These are phyloP conservation scores for Chorisops tibialis DNA, from an alignment of 2,888 invertebrate species.

Conservation along the genomic window DNA sequence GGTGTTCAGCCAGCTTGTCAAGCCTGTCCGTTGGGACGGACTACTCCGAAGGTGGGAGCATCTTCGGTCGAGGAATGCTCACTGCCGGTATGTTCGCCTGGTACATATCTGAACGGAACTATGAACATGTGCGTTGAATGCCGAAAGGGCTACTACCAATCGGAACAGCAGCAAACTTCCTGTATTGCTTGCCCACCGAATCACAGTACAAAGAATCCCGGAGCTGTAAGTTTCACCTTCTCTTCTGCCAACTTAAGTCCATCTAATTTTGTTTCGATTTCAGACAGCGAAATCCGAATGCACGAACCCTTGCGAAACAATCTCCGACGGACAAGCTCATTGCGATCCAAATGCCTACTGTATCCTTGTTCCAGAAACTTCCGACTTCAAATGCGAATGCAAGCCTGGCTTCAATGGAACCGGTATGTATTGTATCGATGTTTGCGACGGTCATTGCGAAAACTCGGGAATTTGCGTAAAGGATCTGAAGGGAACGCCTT, in stretches of 20 bases:
- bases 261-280: conserved; percentile 16
- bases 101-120: conserved; percentile 81
- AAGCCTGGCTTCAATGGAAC: conserved; percentile 91
- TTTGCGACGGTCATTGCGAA: conserved; percentile 81
- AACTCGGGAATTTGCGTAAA: conserved; percentile 87
- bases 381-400: conserved; percentile 86
- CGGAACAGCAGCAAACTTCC: conserved; percentile 80
- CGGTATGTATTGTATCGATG: conserved; percentile 75
- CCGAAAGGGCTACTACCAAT: conserved; percentile 85
- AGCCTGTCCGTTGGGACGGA: conserved; percentile 82
- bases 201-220: conserved; percentile 79
- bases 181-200: conserved; percentile 87
- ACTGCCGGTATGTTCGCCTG: conserved; percentile 79
- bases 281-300: conserved; percentile 79
- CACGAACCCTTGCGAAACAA: conserved; percentile 85
- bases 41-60: conserved; percentile 82
- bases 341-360: conserved; percentile 88
- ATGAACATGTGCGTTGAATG: conserved; percentile 84
- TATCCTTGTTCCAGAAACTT: conserved; percentile 75
- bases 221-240: conserved; percentile 63
- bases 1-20: conserved; percentile 87
- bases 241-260: background rate
- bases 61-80: conserved; percentile 87
- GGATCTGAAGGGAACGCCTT: conserved; percentile 76
- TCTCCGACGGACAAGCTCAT: conserved; percentile 71